Evolutionary conservation across 2,797 vertebrate genomes (phyloP), one percentile per base, ranked within the genome.

Genomic region (Antrozous pallidus): DNA sequence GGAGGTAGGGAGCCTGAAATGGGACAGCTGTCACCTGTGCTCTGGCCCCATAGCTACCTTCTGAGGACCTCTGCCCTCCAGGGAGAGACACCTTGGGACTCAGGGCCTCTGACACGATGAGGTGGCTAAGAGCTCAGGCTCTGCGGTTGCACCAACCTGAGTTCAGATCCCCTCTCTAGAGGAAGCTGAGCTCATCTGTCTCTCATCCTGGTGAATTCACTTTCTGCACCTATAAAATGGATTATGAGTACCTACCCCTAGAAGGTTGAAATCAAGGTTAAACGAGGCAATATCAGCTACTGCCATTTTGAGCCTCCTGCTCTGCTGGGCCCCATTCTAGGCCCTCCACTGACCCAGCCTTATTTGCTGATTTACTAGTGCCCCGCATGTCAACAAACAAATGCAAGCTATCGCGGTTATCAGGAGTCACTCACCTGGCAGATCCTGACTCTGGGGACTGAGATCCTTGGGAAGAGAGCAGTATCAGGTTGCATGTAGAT

Each of bases 401-500:
- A 42, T 33, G 40, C 40, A 4, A n/a, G 65, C 77, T 54, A 6
- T 56, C 78, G 0, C 11, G 17, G 14, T 69, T 45, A 47, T 12
- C 71, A 47, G 45, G 33, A 61, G 24, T 61, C 71, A 16, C 45
- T 84, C 58, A 54, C 56, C 93, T 7, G 24, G 75, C 70, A 74
- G 63, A 45, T 56, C 82, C 89, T 38, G 40, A 18, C 2, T 5
- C 49, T 17, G 47, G 49, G 36, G 17, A 8, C 56, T 51, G 69
- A 56, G 45, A 91, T 36, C 67, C 61, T 69, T 20, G 16, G 65
- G n/a, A 79, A 86, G 61, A 81, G n/a, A 78, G 49, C 56, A 3
- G 24, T 28, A 17, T 54, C 56, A 3, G 26, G 45, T 33, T 63
- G 40, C 0, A 0, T 47, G 42, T 31, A n/a, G 86, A 45, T 86